phyloP scores from a whole-genome alignment of 2,113 vertebrate species.

The Seriola dumerili region DNA sequence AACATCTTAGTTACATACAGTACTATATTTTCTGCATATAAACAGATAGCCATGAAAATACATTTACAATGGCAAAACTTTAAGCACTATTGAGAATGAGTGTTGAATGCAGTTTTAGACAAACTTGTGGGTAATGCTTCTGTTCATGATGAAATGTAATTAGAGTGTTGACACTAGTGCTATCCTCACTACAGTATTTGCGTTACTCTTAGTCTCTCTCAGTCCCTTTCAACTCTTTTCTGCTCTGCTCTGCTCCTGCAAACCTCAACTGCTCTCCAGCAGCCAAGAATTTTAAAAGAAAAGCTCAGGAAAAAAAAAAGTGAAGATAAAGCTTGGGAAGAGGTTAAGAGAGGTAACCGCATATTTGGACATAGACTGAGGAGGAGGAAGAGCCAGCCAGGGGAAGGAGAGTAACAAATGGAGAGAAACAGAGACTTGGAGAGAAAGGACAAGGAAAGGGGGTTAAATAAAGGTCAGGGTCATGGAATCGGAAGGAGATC shows the following conservation, averaged over 20 bases:
- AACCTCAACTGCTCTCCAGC: slow-evolving; percentile 41
- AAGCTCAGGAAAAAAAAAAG: slow-evolving; percentile 23
- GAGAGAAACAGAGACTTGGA: slow-evolving; percentile 40
- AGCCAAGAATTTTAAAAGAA: slow-evolving; percentile 61
- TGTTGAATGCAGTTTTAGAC: background rate
- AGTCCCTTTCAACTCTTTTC: slow-evolving; percentile 20
- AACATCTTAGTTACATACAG: too few relatives aligned
- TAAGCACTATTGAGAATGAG: background rate
- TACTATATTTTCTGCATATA: background rate
- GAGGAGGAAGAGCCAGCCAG: slow-evolving; percentile 44
- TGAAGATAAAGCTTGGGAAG: slow-evolving; percentile 70
- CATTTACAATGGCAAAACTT: background rate
- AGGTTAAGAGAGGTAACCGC: slow-evolving; percentile 72
- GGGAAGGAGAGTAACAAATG: slow-evolving; percentile 41
- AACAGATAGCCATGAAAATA: background rate
- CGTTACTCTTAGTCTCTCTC: background rate
- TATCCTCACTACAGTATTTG: background rate
- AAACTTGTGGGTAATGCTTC: background rate
- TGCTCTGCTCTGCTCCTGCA: slow-evolving; percentile 23
- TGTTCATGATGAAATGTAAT: slow-evolving; percentile 18
- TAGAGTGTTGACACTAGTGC: background rate
- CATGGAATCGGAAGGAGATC: slow-evolving; percentile 70
- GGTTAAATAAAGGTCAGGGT: slow-evolving; percentile 67
- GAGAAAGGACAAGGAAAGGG: slow-evolving; percentile 27
- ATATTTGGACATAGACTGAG: slow-evolving; percentile 51